Conservation (phyloP, 2,888 invertebrate species). For the Tachina grossa region DNA sequence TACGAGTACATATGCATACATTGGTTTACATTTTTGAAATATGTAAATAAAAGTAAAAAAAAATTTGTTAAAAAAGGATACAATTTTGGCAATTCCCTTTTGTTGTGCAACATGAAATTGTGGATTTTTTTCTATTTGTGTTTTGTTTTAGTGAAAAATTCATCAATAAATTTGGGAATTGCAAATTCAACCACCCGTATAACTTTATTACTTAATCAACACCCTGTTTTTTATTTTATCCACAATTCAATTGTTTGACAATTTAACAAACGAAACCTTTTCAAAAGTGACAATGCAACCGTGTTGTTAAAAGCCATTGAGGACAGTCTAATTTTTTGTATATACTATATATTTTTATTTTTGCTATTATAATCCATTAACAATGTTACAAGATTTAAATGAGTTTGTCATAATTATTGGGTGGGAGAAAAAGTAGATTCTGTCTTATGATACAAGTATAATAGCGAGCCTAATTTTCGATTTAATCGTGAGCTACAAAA, state of each 20-base stretch:
- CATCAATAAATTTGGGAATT: constrained; percentile 16
- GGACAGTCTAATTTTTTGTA: not conserved
- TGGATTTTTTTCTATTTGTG: not conserved
- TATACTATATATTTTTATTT: not conserved
- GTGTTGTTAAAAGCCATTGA: constrained; percentile 27
- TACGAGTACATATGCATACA: constrained; percentile 28
- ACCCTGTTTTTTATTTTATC: constrained; percentile 32
- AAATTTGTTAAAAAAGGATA: constrained; percentile 2
- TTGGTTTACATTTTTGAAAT: constrained; percentile 17
- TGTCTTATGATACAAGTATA: not conserved
- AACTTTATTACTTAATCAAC: constrained; percentile 66
- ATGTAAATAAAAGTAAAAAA: not conserved
- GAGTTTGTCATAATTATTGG: constrained; percentile 42
- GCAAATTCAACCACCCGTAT: constrained; percentile 43
- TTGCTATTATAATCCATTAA: constrained; percentile 3
- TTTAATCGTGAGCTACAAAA: no score
- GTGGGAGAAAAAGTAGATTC: constrained; percentile 10
- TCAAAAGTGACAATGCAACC: constrained; percentile 36
- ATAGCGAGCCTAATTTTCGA: no score
- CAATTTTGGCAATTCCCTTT: constrained; percentile 51
- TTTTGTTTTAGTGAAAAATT: constrained; percentile 36
- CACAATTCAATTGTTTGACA: constrained; percentile 56
- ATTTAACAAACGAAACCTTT: constrained; percentile 22
- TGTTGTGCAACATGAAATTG: constrained; percentile 14
- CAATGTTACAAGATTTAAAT: constrained; percentile 47